These are phyloP conservation scores for Tachina lurida DNA, from an alignment of 2,888 invertebrate genomes.

Conservation along the genomic window DNA sequence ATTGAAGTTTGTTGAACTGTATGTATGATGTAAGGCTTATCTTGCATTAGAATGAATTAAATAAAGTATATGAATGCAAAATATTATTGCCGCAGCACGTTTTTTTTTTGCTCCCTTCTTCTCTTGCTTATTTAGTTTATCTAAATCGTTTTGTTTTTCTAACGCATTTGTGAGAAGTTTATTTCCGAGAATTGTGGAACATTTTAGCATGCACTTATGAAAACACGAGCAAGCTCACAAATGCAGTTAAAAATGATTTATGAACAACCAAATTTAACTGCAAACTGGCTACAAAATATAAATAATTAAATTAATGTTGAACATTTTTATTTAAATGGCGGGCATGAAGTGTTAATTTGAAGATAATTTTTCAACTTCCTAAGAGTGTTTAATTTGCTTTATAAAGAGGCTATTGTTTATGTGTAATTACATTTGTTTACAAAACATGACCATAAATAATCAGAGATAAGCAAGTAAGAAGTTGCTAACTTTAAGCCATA, in stretches of 20 bases:
- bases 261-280: not conserved
- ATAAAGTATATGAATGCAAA: slow-evolving; percentile 56
- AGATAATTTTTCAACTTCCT: not conserved
- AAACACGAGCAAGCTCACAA: no score
- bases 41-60: slow-evolving; percentile 17
- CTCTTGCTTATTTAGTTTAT: not conserved
- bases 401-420: no score
- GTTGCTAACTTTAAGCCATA: no score
- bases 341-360: not conserved
- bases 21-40: slow-evolving; percentile 37
- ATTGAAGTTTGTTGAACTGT: slow-evolving; percentile 50
- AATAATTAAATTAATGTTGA: slow-evolving; percentile 26
- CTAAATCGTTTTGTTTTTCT: not conserved
- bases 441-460: no score
- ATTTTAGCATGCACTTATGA: not conserved
- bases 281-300: not conserved
- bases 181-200: not conserved
- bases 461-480: no score
- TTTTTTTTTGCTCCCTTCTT: slow-evolving; percentile 3
- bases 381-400: not conserved
- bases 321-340: not conserved
- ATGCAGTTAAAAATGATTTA: slow-evolving; percentile 23
- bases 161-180: slow-evolving; percentile 20
- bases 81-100: slow-evolving; percentile 60
- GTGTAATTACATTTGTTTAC: no score